Evolutionary conservation across 2,797 vertebrate genomes (phyloP).

Genomic region (Mormyrops boulengeri): DNA sequence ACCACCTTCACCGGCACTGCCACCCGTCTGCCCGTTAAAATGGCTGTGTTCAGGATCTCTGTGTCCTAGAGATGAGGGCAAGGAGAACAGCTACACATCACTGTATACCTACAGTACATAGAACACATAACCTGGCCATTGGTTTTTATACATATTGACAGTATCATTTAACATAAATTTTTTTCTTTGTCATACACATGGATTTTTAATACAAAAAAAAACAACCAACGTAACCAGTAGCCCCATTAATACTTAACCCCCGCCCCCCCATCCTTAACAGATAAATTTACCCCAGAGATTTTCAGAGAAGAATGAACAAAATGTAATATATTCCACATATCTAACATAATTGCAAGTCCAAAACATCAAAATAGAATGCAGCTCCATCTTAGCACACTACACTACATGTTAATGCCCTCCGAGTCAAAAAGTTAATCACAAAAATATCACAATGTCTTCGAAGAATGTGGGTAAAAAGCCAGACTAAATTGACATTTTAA

Average conservation of each 20-base stretch:
- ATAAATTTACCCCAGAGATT: background rate
- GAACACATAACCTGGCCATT: background rate
- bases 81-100: background rate
- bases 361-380: background rate
- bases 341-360: background rate
- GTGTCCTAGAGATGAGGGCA: constrained; percentile 50
- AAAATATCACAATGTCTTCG: background rate
- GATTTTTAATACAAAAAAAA: background rate
- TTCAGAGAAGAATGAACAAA: background rate
- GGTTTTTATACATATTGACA: background rate
- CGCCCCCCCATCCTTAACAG: background rate
- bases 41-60: constrained; percentile 66
- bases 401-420: background rate
- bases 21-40: constrained; percentile 60
- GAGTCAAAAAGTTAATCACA: background rate
- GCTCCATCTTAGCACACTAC: background rate
- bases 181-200: background rate
- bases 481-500: constrained; percentile 37
- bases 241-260: background rate
- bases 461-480: background rate
- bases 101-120: background rate
- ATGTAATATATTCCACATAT: background rate
- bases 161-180: background rate
- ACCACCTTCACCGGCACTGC: constrained; percentile 62
- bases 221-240: background rate